phyloP scores from a whole-genome alignment of 2,113 vertebrate species.

The Nibea coibor region DNA sequence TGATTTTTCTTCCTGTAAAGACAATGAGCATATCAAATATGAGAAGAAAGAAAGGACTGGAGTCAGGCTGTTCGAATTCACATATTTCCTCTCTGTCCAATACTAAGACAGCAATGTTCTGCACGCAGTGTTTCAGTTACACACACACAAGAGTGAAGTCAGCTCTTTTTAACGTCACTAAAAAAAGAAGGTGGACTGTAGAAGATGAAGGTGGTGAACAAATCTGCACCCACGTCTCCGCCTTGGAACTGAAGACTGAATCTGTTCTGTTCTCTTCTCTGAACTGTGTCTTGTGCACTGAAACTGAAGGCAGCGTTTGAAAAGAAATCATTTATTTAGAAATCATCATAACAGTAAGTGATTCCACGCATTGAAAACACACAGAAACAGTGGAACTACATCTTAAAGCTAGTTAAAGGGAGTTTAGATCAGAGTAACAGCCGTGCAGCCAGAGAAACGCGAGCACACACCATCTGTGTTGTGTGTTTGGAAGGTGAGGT shows the following conservation, averaged over 20 bases:
- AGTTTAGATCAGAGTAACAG: no score
- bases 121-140: neutral
- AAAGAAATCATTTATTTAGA: neutral
- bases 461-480: no score
- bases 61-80: constrained; percentile 2
- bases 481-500: no score
- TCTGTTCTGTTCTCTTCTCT: neutral
- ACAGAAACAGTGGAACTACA: no score
- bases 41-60: neutral
- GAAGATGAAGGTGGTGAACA: neutral
- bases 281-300: neutral
- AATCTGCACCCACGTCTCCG: neutral
- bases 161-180: neutral
- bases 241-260: neutral
- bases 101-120: neutral
- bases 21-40: neutral
- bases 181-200: neutral
- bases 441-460: no score
- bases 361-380: neutral
- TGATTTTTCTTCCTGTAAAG: neutral
- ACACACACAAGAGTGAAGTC: neutral
- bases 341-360: neutral
- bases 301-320: neutral
- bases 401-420: no score
- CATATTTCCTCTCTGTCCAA: neutral